Evolutionary conservation across 2,113 vertebrate species (phyloP).

Genomic region (Otocyon megalotis): DNA sequence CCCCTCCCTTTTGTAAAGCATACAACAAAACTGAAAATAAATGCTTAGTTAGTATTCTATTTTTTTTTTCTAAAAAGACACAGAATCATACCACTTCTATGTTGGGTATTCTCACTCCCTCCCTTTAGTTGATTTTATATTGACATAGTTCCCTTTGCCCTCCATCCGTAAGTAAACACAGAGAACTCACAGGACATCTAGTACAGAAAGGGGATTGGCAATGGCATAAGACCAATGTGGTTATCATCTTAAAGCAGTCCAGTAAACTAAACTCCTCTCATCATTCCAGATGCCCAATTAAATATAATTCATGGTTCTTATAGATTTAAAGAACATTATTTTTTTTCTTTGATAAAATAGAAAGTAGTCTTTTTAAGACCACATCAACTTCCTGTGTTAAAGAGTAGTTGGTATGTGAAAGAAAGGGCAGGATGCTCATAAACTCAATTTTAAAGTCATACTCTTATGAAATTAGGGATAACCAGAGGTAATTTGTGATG

Average conservation of each 20-base stretch:
- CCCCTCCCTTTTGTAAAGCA: not conserved
- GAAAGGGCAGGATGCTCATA: not conserved
- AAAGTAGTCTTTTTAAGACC: not conserved
- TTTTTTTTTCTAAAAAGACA: not conserved
- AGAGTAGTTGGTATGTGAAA: not conserved
- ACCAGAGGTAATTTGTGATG: not conserved
- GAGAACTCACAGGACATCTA: not conserved
- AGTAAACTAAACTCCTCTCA: not conserved
- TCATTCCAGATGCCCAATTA: not conserved
- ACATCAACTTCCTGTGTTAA: not conserved
- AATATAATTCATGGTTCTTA: not conserved
- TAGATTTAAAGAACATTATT: not conserved
- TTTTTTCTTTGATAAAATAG: not conserved
- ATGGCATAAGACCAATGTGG: accelerated
- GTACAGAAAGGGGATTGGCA: not conserved
- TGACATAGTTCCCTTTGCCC: not conserved
- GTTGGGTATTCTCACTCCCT: not conserved
- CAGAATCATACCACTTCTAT: not conserved
- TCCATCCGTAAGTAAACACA: not conserved
- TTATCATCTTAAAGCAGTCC: not conserved
- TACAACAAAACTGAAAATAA: slow-evolving; percentile 43
- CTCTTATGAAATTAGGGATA: not conserved
- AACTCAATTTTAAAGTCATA: not conserved
- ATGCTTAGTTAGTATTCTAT: not conserved
- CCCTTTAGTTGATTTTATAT: not conserved